Evolutionary conservation across 1,140 invertebrate species (phyloP), one percentile per base, ranked within the genome.

Genomic region (Diachasma alloeum): DNA sequence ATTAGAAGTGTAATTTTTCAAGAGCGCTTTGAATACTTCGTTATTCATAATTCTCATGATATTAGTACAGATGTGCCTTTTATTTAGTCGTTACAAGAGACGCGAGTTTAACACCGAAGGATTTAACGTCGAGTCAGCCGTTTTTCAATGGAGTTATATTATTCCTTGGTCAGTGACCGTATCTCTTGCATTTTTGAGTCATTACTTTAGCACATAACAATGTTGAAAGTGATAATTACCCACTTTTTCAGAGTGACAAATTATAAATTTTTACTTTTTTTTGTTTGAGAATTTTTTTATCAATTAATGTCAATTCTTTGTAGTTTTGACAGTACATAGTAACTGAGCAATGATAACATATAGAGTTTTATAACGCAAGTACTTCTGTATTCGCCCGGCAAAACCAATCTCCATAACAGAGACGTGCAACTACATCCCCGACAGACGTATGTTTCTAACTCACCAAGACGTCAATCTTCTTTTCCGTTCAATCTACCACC

Each of bases 391-490:
- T 85, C 84, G 72, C 63, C 53, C 74, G 81, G 77, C 81, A 79
- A 78, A 85, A 80, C 75, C 83, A 84, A 85, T 85, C 83, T 84
- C 83, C 83, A 84, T 84, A 85, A 85, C 79, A 78, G 78, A 80
- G 80, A 81, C 82, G 80, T 83, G 76, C 80, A 82, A 75, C 75
- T 56, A 48, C 26, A 76, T 70, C 39, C 69, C 13, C 59, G 19
- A 11, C 19, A 63, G 59, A 63, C 74, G 46, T 72, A 72, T 76
- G 53, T 76, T 72, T 72, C 68, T 56, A 76, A 42, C 39, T 76
- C 22, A 44, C 56, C 36, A 42, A 17, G 48, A 72, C 79, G 80
- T 81, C 78, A 75, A 81, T 78, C 63, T 77, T 78, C 72, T 63
- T 68, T 74, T 75, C 75, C n/a, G 66, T 37, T 68, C 66, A 68